These are phyloP conservation scores for Sycobia sp. DNA, from an alignment of 1,140 invertebrate genomes.

Conservation along the genomic window DNA sequence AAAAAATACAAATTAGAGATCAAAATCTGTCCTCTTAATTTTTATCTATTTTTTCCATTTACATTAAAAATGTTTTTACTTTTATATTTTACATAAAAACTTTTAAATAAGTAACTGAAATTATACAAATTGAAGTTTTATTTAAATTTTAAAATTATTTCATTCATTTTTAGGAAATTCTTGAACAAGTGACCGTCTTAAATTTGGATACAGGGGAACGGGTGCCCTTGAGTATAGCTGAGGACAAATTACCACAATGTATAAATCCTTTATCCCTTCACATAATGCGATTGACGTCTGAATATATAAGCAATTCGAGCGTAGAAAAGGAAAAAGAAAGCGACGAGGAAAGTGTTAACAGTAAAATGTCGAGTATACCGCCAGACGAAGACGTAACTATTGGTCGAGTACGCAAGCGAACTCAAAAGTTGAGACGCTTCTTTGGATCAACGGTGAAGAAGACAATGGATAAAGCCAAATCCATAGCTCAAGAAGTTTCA, in stretches of 20 bases:
- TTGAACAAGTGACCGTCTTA: constrained; percentile 89
- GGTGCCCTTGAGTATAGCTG: constrained; percentile 85
- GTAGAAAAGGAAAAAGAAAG: constrained; percentile 78
- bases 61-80: neutral
- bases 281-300: constrained; percentile 91
- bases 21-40: too few relatives aligned
- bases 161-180: constrained; percentile 71
- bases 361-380: constrained; percentile 71
- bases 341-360: constrained; percentile 84
- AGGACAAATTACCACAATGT: constrained; percentile 87
- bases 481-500: constrained; percentile 84
- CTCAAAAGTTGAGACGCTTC: constrained; percentile 77
- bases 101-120: neutral
- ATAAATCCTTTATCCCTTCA: constrained; percentile 89
- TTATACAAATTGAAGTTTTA: neutral
- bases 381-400: constrained; percentile 63
- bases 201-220: constrained; percentile 93
- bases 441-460: constrained; percentile 85
- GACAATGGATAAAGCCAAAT: constrained; percentile 89
- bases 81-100: neutral
- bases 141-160: constrained; percentile 3
- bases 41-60: too few relatives aligned
- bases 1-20: too few relatives aligned
- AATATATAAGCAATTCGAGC: constrained; percentile 79
- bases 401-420: constrained; percentile 61